These are phyloP conservation scores for Vicugna pacos DNA, from an alignment of 2,113 vertebrate genomes.

Conservation along the genomic window DNA sequence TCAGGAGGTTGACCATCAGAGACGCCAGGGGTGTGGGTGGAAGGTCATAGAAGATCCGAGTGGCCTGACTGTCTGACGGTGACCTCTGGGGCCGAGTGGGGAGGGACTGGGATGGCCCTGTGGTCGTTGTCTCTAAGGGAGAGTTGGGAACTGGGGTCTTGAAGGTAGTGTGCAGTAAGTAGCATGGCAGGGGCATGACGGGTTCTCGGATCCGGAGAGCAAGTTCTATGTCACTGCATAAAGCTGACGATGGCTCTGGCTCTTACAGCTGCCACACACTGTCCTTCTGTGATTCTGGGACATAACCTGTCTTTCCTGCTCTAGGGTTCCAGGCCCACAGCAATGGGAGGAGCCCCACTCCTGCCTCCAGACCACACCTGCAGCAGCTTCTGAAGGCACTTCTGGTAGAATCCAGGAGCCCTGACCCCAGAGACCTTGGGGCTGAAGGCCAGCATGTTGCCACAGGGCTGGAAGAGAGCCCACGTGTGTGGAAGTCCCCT, in stretches of 20 bases:
- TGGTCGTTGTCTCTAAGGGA: background rate
- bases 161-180: fast-evolving
- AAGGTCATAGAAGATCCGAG: background rate
- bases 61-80: background rate
- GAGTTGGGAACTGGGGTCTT: background rate
- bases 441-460: background rate
- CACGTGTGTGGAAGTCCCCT: background rate
- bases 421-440: background rate
- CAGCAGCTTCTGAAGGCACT: conserved; percentile 64
- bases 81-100: background rate
- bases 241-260: background rate
- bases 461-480: background rate
- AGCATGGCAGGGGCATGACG: background rate
- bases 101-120: background rate
- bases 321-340: conserved; percentile 43
- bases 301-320: background rate
- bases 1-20: too few relatives aligned
- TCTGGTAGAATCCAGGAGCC: background rate
- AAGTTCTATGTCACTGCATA: background rate
- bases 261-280: fast-evolving
- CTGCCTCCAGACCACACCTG: background rate
- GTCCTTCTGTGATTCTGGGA: background rate
- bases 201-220: background rate
- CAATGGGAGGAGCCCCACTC: background rate
- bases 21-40: background rate